Base-by-base conservation (phyloP, 64 coral and sea anemone genomes). In the Cladopsammia gracilis region DNA sequence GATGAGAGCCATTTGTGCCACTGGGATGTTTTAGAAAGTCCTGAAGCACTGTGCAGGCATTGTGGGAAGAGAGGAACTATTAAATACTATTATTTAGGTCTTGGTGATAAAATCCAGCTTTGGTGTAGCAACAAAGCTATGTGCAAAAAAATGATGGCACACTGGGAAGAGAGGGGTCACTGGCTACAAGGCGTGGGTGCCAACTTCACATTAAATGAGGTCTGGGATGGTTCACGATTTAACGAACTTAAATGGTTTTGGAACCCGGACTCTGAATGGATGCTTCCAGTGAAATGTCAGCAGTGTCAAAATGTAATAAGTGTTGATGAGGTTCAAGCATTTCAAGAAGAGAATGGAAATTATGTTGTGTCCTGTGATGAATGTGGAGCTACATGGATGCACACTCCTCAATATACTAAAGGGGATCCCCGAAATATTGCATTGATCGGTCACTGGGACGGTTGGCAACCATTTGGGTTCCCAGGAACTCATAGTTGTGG, bases 1-100 rank as follows among this genome's bases (percentile, higher is more conserved):
- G 73, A 78, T 89, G 70, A 89, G 48, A 66, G 58, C 50, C 87
- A 89, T 23, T 44, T 53, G 10, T 59, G 53, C 24, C 14, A 44
- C 4, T 89, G 73, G 58, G 87, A 89, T 66, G 45, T 89, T 6
- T 77, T 89, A 58, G 73, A 77, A 22, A 23, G 34, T 13, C 57
- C 73, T 19, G 61, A 23, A 66, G 57, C 45, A 44, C 50, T 12
- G 10, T 89, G 87, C 62, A 66, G 87, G 51, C 72, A 89, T 64
- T 89, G 85, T 73, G 59, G 59, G 24, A 77, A 89, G 20, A 48
- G 19, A 65, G 72, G 58, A 62, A 65, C 3, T 2, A 89, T 89
- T 14, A 78, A 89, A 50, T 89, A 89, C 45, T 89, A 78, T 78
- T 89, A 89, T 43, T 42, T 91, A 56, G 89, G 89, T 3, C 64